Evolutionary conservation across 2,113 vertebrate genomes (phyloP).

Genomic region (Cacatua alba): DNA sequence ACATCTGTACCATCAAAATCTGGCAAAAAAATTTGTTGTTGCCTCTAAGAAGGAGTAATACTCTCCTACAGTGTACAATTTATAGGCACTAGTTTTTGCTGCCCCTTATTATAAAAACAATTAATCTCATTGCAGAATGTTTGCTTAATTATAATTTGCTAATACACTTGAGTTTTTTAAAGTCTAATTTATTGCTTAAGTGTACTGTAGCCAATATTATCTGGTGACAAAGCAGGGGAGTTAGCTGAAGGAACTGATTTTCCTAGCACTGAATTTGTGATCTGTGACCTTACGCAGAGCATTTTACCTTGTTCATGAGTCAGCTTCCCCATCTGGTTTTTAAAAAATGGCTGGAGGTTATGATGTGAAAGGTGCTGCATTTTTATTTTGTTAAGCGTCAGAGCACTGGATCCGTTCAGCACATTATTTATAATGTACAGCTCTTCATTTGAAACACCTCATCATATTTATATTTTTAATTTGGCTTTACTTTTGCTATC

Average conservation of each 20-base stretch:
- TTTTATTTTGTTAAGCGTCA: neutral
- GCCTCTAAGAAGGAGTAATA: conserved; percentile 32
- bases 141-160: conserved; percentile 43
- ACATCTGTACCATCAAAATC: conserved; percentile 41
- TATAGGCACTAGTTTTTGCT: conserved; percentile 25
- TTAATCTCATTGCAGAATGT: conserved; percentile 17
- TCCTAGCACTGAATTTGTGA: conserved; percentile 12
- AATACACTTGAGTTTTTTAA: conserved; percentile 40
- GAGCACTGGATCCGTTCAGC: neutral
- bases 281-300: neutral
- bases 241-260: conserved; percentile 27
- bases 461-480: neutral
- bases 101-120: conserved; percentile 25
- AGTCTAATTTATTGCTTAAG: conserved; percentile 44
- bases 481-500: neutral
- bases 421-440: neutral
- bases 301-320: conserved; percentile 36
- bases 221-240: conserved; percentile 33
- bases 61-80: neutral
- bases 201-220: neutral
- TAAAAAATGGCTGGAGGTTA: neutral
- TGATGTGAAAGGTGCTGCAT: neutral
- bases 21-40: conserved; percentile 35
- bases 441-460: neutral
- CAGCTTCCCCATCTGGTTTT: conserved; percentile 22